Base-by-base conservation (phyloP, 2,797 vertebrate genomes). In the Phrynocephalus guinanensis region DNA sequence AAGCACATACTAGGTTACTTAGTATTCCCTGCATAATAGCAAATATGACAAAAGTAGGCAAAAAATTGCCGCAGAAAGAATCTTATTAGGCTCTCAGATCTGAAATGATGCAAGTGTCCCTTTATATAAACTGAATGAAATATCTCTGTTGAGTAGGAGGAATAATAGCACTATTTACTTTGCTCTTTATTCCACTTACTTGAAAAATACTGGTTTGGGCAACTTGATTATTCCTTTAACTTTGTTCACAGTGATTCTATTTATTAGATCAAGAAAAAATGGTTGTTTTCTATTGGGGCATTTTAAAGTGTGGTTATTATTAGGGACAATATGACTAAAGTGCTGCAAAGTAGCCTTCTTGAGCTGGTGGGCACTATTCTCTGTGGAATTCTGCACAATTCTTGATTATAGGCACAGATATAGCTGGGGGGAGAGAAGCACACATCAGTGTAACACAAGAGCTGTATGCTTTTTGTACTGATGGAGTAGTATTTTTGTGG, bases 1-100 rank as follows among this genome's bases (percentile, higher is more conserved):
- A 92, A 95, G 84, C 82, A 86, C 93, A 96, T 96, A 90, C 92
- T 95, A 90, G 94, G 86, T 79, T 90, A 93, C 87, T 95, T 94
- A 93, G 88, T 84, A 91, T 93, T 94, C 89, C 38, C 44, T 93
- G 83, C 15, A 86, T 88, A 86, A 87, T 63, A 93, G 68, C 79
- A 92, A 92, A 82, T 76, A 95, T 91, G 72, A 84, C 80, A 52
- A 88, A 90, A 91, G 60, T 63, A 92, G 91, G 86, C 11, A 91
- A 90, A 15, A 2, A 72, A 85, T 30, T 88, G 10, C 28, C 75
- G n/a, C 90, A 91, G 92, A 88, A 22, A 70, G 28, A 79, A 50
- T 85, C 48, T 63, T 85, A 76, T 44, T 76, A 7, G 89, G 70
- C 83, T 92, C 89, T 91, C 90, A 48, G 16, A 89, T 95, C 80